Base-by-base conservation (phyloP, 2,113 vertebrate genomes). In the Austrofundulus limnaeus region DNA sequence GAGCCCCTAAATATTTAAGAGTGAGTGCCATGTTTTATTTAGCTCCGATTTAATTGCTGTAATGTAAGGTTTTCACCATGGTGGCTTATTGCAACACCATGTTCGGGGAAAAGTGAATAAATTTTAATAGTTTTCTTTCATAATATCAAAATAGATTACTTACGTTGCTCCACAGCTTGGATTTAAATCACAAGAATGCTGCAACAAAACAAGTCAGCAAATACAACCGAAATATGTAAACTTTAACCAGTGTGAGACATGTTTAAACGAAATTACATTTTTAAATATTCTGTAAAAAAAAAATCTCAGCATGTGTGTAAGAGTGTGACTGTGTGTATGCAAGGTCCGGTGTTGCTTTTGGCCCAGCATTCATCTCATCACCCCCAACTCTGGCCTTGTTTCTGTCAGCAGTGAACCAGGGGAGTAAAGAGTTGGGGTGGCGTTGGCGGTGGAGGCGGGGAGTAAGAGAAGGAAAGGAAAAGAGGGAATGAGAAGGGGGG, bases 351-450 rank as follows among this genome's bases (percentile, higher is more conserved):
- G 87, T 89, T 91, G 79, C 84, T 88, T 69, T 88, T 91, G 88
- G 89, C 86, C 85, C 81, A 58, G 78, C 74, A 82, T 91, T 84
- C 88, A 87, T 87, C 88, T 87, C 89, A 89, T 91, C 88, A 89
- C 84, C 86, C n/a, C 88, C 84, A 67, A 74, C 84, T 87, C 83
- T 91, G 86, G 88, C 86, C 88, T 89, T 90, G 85, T 90, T 90
- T 87, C 89, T 90, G 89, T 90, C 89, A 90, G 89, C 89, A 84
- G 83, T 84, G 85, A 89, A 88, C 85, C 84, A 84, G 73, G 83
- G 85, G 83, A 88, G 87, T 80, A 84, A 69, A 75, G 91, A 89
- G 88, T 89, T n/a, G 21, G 24, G 41, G 37, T 20, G 14, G 28
- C 10, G 11, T 20, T 20, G 87, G 48, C 15, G 56, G 45, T 47